phyloP scores from a whole-genome alignment of 2,888 invertebrate genomes.

The Scaptomyza flava region DNA sequence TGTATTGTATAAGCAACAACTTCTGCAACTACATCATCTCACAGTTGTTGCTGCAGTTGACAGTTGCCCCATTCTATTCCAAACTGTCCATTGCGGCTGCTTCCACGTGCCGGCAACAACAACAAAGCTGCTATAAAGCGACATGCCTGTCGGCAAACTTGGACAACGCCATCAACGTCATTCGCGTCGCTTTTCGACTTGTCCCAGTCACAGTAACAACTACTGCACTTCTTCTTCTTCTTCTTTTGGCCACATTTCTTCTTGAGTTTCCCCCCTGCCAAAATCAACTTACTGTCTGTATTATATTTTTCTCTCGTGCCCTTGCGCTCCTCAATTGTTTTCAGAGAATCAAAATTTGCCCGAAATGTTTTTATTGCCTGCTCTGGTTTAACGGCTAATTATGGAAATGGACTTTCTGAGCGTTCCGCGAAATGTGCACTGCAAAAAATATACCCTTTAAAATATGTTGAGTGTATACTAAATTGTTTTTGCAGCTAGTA shows the following conservation, averaged over 20 bases:
- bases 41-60: slow-evolving; percentile 33
- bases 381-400: slow-evolving; percentile 26
- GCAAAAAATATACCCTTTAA: neutral
- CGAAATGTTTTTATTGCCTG: slow-evolving; percentile 23
- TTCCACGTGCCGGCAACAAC: neutral
- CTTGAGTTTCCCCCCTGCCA: slow-evolving; percentile 2
- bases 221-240: slow-evolving; percentile 1
- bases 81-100: slow-evolving; percentile 10
- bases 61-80: slow-evolving; percentile 7
- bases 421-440: neutral
- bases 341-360: slow-evolving; percentile 30
- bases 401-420: slow-evolving; percentile 10
- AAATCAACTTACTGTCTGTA: slow-evolving; percentile 10
- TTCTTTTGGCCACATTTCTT: neutral
- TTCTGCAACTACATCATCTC: neutral
- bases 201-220: neutral
- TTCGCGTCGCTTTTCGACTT: slow-evolving; percentile 19
- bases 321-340: slow-evolving; percentile 22
- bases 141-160: slow-evolving; percentile 49
- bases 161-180: slow-evolving; percentile 36
- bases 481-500: no score
- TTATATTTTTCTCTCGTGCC: neutral
- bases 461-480: no score
- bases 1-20: slow-evolving; percentile 26
- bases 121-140: neutral